Evolutionary conservation across 2,888 invertebrate species (phyloP), one percentile per base, ranked within the genome.

Genomic region (Gibbula magus): DNA sequence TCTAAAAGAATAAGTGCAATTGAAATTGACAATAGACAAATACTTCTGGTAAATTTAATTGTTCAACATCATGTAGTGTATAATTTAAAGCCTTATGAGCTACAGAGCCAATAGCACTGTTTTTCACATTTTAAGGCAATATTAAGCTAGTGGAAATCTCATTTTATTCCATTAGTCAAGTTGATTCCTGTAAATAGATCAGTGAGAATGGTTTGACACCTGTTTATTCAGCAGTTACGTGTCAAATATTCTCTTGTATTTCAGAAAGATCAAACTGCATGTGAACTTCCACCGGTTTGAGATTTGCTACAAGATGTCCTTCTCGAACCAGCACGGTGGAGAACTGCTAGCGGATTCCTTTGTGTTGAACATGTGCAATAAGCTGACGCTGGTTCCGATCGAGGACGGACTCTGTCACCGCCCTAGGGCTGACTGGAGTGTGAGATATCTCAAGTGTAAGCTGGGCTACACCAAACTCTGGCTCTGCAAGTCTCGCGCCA

Each of bases 291-390:
- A 98, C 89, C 96, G 96, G 87, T 94, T 94, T 87, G 92, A 94
- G 84, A 93, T 98, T 10, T 96, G 96, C 91, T 99, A 99, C 94
- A 99, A 99, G 99, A 98, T 99, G 95, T 99, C 99, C 0, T 98
- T 97, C 88, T 97, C 98, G 0, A 96, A 97, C 94, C 98, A 98
- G 91, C 95, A 97, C 82, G 99, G 99, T 5, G 87, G 88, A 2
- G 91, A 92, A 77, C 87, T 92, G 76, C 81, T 86, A 20, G 89
- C 92, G 4, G 90, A 89, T 25, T 84, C 88, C 8, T 89, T 93
- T 81, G 85, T 85, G 35, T 83, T 92, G 75, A 87, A 89, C 76
- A 82, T 90, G 75, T 86, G 88, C 78, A 89, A 91, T 77, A 87
- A 91, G 39, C 94, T 97, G 52, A 94, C 95, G 0, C 94, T 98